Conservation (phyloP, 2,888 invertebrate species). For the Callosobruchus maculatus region DNA sequence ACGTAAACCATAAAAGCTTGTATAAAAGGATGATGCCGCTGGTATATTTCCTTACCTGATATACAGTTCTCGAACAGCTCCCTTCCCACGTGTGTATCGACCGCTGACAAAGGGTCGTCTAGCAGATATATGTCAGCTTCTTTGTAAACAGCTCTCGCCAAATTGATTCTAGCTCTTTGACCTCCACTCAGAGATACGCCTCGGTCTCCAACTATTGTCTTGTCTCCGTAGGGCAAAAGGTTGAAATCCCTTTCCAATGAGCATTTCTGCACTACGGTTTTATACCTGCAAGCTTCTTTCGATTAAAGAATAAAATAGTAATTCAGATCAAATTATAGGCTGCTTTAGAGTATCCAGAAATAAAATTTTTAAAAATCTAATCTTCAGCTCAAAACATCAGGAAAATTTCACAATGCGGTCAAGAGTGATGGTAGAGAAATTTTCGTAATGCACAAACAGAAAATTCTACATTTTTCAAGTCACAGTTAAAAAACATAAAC, state of each 20-base stretch:
- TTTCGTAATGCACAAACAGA: too few relatives aligned
- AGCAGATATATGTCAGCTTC: conserved; percentile 73
- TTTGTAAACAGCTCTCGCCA: conserved; percentile 74
- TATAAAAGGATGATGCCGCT: too few relatives aligned
- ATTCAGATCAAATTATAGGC: too few relatives aligned
- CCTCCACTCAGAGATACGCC: conserved; percentile 78
- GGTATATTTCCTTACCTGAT: conserved; percentile 23
- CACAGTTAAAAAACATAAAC: too few relatives aligned
- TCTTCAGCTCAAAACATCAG: too few relatives aligned
- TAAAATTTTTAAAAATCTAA: too few relatives aligned
- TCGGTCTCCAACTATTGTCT: conserved; percentile 73
- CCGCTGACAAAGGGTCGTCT: conserved; percentile 78
- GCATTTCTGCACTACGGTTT: conserved; percentile 57
- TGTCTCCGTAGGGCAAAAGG: conserved; percentile 68
- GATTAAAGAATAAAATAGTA: background rate
- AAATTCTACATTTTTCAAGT: too few relatives aligned
- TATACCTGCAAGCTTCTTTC: conserved; percentile 24
- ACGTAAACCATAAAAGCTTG: too few relatives aligned
- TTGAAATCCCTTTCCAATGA: conserved; percentile 67
- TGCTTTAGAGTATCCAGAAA: too few relatives aligned
- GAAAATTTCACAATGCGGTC: too few relatives aligned
- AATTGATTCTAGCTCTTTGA: conserved; percentile 74
- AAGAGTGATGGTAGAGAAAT: too few relatives aligned
- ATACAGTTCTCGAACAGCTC: conserved; percentile 74
- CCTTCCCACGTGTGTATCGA: conserved; percentile 71